Evolutionary conservation across 2,797 vertebrate species (phyloP), one percentile per base, ranked within the genome.

Genomic region (Ctenopoma multispine): DNA sequence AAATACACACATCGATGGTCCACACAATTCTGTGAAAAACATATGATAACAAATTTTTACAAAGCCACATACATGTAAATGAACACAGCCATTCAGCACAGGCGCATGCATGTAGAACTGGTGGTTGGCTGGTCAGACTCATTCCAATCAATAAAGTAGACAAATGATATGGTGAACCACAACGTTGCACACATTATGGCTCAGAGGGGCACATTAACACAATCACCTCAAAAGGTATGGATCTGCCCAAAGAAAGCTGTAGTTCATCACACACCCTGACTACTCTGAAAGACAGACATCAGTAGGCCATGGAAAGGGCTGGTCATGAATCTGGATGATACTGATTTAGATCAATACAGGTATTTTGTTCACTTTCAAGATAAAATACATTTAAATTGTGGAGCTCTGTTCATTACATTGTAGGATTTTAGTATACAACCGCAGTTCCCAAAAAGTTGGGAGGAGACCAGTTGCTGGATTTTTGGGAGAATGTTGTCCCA

Each of bases 1-100:
- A 95, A 97, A 95, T 92, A 92, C 89, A 96, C 88, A 93, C 92
- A 93, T 90, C 91, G 87, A 63, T 87, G 86, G 66, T 53, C 75
- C 89, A 91, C 50, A 7, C 80, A 89, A 87, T 88, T 78, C 84
- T 86, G 68, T 72, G 79, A 76, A 77, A 67, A 86, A 87, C 78
- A 78, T 58, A 76, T 79, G 80, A 80, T 76, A 70, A 73, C 48
- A 85, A 40, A 81, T 71, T 87, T 79, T 72, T 72, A 83, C 49
- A 77, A n/a, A 79, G 56, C 53, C 34, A 60, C 72, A 82, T 56
- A 31, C 56, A 75, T 72, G 68, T 47, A 75, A 84, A 86, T 58
- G 68, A 31, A 64, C 60, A 66, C 21, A 68, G 20, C 6, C 36
- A 60, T 44, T 69, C 43, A 47, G 53, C 23, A 17, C 20, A 63